Evolutionary conservation across 2,888 invertebrate species (phyloP).

Genomic region (Drosophila setosimentum): DNA sequence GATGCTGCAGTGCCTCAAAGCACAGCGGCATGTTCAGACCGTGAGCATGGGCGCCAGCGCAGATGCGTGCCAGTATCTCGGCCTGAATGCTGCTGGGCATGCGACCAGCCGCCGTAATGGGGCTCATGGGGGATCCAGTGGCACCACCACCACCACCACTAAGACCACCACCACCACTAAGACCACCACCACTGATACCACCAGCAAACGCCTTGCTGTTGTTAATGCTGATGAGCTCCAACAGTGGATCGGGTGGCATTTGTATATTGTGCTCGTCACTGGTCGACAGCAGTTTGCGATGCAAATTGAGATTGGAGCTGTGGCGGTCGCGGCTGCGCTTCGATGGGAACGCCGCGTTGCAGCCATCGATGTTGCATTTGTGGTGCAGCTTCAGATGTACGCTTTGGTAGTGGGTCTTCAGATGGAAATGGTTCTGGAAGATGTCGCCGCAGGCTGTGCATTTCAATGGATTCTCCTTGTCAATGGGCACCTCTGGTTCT

Average conservation of each 20-base stretch:
- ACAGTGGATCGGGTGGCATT: constrained; percentile 63
- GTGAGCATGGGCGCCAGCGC: constrained; percentile 88
- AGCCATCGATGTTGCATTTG: constrained; percentile 97
- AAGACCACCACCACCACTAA: constrained; percentile 6
- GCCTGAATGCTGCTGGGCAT: constrained; percentile 89
- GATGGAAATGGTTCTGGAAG: constrained; percentile 96
- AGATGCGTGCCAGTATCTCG: constrained; percentile 91
- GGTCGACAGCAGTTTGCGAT: constrained; percentile 94
- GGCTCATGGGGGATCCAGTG: background rate
- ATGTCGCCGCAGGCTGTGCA: constrained; percentile 97
- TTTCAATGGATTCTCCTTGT: constrained; percentile 95
- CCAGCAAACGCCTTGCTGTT: constrained; percentile 56
- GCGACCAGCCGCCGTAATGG: constrained; percentile 19
- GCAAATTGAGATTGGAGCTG: constrained; percentile 95
- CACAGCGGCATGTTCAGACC: constrained; percentile 87
- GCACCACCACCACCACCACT: constrained; percentile 15
- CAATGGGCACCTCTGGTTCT: constrained; percentile 94
- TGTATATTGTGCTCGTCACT: constrained; percentile 76
- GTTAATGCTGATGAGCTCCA: constrained; percentile 75
- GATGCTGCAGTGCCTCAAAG: constrained; percentile 88
- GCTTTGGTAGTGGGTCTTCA: constrained; percentile 98
- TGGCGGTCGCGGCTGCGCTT: constrained; percentile 96
- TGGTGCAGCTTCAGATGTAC: constrained; percentile 98
- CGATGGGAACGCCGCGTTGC: constrained; percentile 97
- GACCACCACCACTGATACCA: constrained; percentile 16